These are phyloP conservation scores for Neogale vison DNA, from an alignment of 2,113 vertebrate species.

Conservation along the genomic window DNA sequence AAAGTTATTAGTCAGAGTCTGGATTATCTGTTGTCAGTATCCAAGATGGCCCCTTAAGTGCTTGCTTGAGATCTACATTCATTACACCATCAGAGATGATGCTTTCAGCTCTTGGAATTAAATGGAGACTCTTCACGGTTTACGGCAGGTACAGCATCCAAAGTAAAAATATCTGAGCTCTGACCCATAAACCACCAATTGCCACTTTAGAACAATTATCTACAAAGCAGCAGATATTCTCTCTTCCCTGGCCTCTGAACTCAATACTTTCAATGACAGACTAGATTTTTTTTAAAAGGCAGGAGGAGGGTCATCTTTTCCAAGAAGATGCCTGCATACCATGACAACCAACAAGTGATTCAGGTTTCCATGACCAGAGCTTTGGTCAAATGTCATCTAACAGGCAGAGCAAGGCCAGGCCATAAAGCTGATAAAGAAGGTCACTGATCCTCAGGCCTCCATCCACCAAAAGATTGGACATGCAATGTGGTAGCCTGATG, in stretches of 20 bases:
- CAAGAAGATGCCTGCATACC: conserved; percentile 5
- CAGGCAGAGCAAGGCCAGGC: neutral
- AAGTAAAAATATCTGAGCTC: neutral
- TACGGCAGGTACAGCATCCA: neutral
- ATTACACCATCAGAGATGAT: neutral
- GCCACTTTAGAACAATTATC: neutral
- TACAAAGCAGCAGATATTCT: neutral
- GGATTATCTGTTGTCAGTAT: neutral
- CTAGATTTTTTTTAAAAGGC: neutral
- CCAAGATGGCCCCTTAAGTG: neutral
- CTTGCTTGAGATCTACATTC: neutral
- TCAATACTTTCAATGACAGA: neutral
- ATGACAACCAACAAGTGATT: conserved; percentile 47
- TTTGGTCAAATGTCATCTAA: conserved; percentile 25
- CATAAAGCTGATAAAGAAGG: neutral
- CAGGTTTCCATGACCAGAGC: conserved; percentile 22
- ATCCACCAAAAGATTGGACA: neutral
- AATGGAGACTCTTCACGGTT: neutral
- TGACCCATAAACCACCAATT: neutral
- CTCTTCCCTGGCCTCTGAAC: neutral
- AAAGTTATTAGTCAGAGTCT: neutral
- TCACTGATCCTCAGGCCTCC: neutral
- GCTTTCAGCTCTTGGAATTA: neutral
- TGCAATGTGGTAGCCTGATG: neutral
- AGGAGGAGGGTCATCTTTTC: neutral